These are phyloP conservation scores for Drosophila diplacantha DNA, from an alignment of 2,888 invertebrate species.

Conservation along the genomic window DNA sequence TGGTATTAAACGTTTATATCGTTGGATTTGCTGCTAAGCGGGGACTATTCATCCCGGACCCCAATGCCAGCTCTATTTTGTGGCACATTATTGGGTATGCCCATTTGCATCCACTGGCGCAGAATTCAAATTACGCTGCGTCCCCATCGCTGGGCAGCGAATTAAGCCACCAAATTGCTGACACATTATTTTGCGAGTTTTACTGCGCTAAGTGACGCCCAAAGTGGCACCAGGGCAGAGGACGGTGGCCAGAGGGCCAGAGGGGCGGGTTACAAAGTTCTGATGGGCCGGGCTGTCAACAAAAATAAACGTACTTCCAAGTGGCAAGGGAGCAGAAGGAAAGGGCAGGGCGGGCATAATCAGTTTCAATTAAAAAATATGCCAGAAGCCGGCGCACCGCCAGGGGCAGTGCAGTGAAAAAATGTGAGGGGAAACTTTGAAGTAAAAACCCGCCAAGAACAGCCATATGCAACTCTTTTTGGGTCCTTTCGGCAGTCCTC, in stretches of 20 bases:
- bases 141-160: slow-evolving; percentile 27
- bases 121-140: slow-evolving; percentile 50
- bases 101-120: slow-evolving; percentile 30
- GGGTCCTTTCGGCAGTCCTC: background rate
- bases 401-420: slow-evolving; percentile 24
- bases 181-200: slow-evolving; percentile 51
- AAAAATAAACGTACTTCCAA: slow-evolving; percentile 43
- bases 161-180: slow-evolving; percentile 51
- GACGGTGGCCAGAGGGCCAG: background rate
- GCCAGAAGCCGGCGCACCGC: slow-evolving; percentile 11
- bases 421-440: slow-evolving; percentile 21
- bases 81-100: slow-evolving; percentile 22
- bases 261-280: background rate
- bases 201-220: slow-evolving; percentile 43
- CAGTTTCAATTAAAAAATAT: slow-evolving; percentile 60
- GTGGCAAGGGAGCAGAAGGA: background rate
- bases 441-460: slow-evolving; percentile 1
- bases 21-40: background rate
- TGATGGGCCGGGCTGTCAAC: slow-evolving; percentile 36
- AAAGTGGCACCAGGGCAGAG: slow-evolving; percentile 6
- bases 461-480: slow-evolving; percentile 5
- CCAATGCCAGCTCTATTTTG: slow-evolving; percentile 2
- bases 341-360: slow-evolving; percentile 37
- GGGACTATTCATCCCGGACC: background rate
- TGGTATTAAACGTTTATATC: background rate